Evolutionary conservation across 2,888 invertebrate species (phyloP), one percentile per base, ranked within the genome.

Genomic region (Alloplasta piceator): DNA sequence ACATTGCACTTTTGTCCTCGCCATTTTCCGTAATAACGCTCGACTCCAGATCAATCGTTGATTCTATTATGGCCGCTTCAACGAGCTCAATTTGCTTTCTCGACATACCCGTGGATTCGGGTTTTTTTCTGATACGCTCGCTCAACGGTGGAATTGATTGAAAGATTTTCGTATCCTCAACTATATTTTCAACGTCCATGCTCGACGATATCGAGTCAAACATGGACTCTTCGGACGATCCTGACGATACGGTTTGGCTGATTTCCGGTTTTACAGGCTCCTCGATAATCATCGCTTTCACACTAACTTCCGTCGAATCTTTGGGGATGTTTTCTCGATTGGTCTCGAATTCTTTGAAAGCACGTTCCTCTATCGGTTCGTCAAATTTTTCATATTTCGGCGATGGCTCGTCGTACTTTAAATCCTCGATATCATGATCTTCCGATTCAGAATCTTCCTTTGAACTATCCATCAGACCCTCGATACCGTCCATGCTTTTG

Each of bases 381-480:
- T 74, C 64, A 36, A 80, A 46, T 9, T 14, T 58, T n/a, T 12
- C 26, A 43, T 50, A 55, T 58, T 80, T 78, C 10, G 72, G 64
- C 6, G 74, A 43, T 1, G 68, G 56, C 55, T 78, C 78, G 61
- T 68, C 74, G 50, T 73, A 68, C 41, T 78, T 79, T 6, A 70
- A 46, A 48, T 83, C 82, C 10, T 76, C 82, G 48, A 81, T 71
- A 12, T 83, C 83, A 5, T 60, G 78, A 36, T 83, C 83, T 14
- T 82, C 83, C 0, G 89, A 88, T 4, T 90, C 90, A 0, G 92
- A 92, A 77, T 92, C 91, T 71, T 92, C 92, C 74, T 91, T 91
- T 0, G 92, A 91, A 55, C 92, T 92, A 10, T 92, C 92, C 91
- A 92, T 91, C 4, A 92, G 70, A 1, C 91, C 92, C 73, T 92